Percentiles rank a stretch among this genome's conserved stretches.
Evolutionary conservation across 1,140 invertebrate genomes (phyloP).

Genomic region (Drosophila arawakana): DNA sequence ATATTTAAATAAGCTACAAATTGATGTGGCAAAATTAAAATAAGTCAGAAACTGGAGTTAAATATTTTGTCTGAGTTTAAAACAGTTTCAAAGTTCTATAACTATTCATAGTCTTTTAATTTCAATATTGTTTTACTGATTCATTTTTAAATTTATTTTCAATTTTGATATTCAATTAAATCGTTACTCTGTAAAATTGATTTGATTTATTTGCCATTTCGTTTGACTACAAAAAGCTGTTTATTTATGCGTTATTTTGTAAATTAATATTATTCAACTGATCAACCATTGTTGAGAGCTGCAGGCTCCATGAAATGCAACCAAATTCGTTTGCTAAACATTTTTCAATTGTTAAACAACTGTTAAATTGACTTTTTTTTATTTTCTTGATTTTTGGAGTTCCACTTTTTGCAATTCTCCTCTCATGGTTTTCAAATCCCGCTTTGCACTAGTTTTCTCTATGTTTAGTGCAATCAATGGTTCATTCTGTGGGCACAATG

Average conservation of each 20-base stretch:
- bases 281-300: conserved; percentile 1
- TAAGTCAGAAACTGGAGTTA: not conserved
- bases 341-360: conserved; percentile 18
- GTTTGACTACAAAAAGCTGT: not conserved
- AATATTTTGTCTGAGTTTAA: too few relatives aligned
- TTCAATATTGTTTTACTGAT: too few relatives aligned
- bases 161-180: not conserved
- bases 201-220: not conserved
- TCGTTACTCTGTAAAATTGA: not conserved
- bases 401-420: not conserved
- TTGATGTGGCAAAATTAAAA: not conserved
- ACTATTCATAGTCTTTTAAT: too few relatives aligned
- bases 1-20: conserved; percentile 4
- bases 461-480: conserved; percentile 61
- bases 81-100: too few relatives aligned
- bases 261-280: not conserved
- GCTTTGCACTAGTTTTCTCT: not conserved
- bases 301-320: conserved; percentile 25
- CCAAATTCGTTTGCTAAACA: conserved; percentile 5
- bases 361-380: not conserved
- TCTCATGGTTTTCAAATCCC: conserved; percentile 8
- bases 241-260: not conserved
- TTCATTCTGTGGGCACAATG: conserved; percentile 42
- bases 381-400: not conserved
- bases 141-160: not conserved